These are phyloP conservation scores for Psittacula derbiana DNA, from an alignment of 2,797 vertebrate genomes.

Conservation along the genomic window DNA sequence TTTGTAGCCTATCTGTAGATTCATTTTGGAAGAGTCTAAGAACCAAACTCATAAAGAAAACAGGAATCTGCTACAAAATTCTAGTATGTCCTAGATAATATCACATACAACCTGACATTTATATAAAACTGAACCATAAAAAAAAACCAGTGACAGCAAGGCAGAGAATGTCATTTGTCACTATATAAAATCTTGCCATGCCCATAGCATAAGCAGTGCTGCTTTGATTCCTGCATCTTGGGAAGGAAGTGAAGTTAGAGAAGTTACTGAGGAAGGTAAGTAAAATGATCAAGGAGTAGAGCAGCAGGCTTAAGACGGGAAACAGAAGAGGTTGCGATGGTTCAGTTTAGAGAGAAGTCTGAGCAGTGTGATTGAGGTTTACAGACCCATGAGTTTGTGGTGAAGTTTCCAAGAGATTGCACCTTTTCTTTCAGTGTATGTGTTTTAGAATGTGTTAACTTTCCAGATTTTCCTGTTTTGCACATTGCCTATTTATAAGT, in stretches of 20 bases:
- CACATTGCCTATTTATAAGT: rapidly evolving
- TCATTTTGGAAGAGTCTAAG: not conserved
- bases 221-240: rapidly evolving
- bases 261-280: no score
- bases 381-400: rapidly evolving
- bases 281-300: rapidly evolving
- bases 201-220: not conserved
- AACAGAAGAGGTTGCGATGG: rapidly evolving
- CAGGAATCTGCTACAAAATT: not conserved
- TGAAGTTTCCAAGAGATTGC: not conserved
- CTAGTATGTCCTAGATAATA: rapidly evolving
- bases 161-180: not conserved
- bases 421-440: rapidly evolving
- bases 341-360: not conserved
- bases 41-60: rapidly evolving
- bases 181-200: not conserved
- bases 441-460: rapidly evolving
- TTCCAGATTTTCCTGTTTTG: not conserved
- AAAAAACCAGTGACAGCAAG: not conserved
- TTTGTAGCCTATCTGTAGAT: not conserved
- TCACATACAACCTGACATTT: not conserved
- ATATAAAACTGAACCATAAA: not conserved
- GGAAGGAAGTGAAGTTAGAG: not conserved
- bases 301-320: not conserved
- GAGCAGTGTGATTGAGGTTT: not conserved